A percentile compares a stretch with the other conserved stretches of the same genome.
Evolutionary conservation across 2,888 invertebrate species (phyloP).

Genomic region (Polietes domitor): DNA sequence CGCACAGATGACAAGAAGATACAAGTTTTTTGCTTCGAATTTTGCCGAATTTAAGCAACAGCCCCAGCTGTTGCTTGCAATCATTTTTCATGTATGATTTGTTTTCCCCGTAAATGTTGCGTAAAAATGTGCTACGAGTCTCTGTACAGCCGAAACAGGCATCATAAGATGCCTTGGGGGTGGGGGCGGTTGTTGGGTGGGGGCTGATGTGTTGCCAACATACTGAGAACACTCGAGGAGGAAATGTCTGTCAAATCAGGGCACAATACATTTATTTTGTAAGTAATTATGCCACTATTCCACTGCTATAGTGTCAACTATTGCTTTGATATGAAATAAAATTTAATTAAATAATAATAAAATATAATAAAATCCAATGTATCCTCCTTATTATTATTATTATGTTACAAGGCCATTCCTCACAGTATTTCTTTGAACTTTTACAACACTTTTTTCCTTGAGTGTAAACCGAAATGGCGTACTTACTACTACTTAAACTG

Average conservation of each 20-base stretch:
- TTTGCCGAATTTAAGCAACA: not conserved
- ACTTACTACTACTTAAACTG: not conserved
- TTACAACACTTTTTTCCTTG: not conserved
- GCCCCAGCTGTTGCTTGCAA: slow-evolving; percentile 28
- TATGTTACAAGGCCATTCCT: too few relatives aligned
- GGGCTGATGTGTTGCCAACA: not conserved
- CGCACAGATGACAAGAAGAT: not conserved
- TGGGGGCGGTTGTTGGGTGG: not conserved
- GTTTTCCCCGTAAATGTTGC: not conserved
- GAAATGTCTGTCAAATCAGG: too few relatives aligned
- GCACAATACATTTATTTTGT: too few relatives aligned
- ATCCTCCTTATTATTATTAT: too few relatives aligned
- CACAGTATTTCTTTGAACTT: too few relatives aligned
- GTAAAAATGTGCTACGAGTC: not conserved
- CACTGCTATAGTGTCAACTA: not conserved
- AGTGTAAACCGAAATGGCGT: not conserved
- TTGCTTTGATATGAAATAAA: not conserved
- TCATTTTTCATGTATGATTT: slow-evolving; percentile 19
- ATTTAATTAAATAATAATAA: too few relatives aligned
- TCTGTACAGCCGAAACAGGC: too few relatives aligned
- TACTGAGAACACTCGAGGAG: not conserved
- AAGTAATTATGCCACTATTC: too few relatives aligned
- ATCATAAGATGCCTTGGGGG: too few relatives aligned
- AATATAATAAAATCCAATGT: too few relatives aligned
- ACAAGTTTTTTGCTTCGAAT: not conserved